Conservation (phyloP, 1,140 invertebrate genomes). For the Trachelipus rathkii region DNA sequence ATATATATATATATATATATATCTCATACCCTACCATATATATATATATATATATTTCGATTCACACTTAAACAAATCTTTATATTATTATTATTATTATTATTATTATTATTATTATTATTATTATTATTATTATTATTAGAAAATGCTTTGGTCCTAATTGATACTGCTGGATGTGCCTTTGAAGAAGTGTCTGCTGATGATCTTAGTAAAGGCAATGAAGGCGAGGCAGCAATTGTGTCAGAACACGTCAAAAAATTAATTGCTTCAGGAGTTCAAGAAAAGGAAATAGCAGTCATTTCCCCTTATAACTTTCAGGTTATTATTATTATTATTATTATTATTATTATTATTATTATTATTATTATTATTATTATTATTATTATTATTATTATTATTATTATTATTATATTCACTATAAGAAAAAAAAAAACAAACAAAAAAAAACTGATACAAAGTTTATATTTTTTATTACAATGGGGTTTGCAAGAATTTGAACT, state of each 20-base stretch:
- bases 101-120: neutral
- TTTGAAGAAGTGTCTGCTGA: conserved; percentile 55
- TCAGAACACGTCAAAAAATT: conserved; percentile 54
- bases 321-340: conserved; percentile 40
- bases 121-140: neutral
- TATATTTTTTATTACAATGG: no score
- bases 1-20: no score
- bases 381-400: no score
- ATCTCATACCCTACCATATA: no score
- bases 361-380: no score
- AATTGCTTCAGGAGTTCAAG: conserved; percentile 52
- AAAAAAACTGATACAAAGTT: no score
- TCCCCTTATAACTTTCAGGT: conserved; percentile 61
- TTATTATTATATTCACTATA: no score
- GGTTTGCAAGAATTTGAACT: no score
- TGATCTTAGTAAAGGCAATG: conserved; percentile 58
- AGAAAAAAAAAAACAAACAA: no score
- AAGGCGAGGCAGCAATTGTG: conserved; percentile 59
- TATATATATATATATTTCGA: no score
- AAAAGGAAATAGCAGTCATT: conserved; percentile 58
- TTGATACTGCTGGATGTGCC: conserved; percentile 59
- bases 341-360: no score
- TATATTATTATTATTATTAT: neutral
- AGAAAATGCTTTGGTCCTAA: conserved; percentile 51
- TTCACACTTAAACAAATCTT: no score